Base-by-base conservation (phyloP, 64 coral and sea anemone species). In the Porites australiensis region DNA sequence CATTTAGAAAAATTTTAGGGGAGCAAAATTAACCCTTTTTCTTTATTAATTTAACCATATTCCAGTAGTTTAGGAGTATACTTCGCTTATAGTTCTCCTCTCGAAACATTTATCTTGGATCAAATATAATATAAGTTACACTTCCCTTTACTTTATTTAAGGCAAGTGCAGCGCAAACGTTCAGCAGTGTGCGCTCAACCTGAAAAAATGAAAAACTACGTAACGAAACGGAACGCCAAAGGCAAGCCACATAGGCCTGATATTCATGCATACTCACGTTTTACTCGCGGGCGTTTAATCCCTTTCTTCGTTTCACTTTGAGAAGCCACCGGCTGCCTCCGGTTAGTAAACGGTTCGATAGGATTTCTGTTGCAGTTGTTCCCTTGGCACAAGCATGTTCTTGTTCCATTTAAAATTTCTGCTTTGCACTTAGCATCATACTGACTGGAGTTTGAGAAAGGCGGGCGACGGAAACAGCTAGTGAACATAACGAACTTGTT, bases 361-460 rank as follows among this genome's bases (percentile, higher is more conserved):
- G 88, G 88, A 52, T 78, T 52, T 78, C 64, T 89, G 48, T 89
- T 89, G 11, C 88, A 89, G 37, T 50, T 50, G 13, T 23, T 89
- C 3, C 88, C 77, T 23, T 77, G 72, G 46, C 88, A 89, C 12
- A 89, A 15, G 13, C 88, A 89, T 14, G 88, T 89, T 61, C 49
- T 78, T 8, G 88, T 89, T 50, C 88, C 88, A 37, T 89, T 79
- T 68, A 78, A 55, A 57, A 23, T n/a, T 23, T 19, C 19, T 11
- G 75, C 50, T 10, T 58, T 8, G n/a, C 75, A 78, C 50, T 55
- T 78, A 2, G 50, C 19, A 3, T 23, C 12, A 50, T 58, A 78
- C 1, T 78, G 75, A 55, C 50, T 55, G 6, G 75, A 55, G 51
- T 58, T 78, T 2, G 51, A 78, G 11, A 78, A 78, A 2, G 75